Evolutionary conservation across 2,113 vertebrate genomes (phyloP).

Genomic region (Steatornis caripensis): DNA sequence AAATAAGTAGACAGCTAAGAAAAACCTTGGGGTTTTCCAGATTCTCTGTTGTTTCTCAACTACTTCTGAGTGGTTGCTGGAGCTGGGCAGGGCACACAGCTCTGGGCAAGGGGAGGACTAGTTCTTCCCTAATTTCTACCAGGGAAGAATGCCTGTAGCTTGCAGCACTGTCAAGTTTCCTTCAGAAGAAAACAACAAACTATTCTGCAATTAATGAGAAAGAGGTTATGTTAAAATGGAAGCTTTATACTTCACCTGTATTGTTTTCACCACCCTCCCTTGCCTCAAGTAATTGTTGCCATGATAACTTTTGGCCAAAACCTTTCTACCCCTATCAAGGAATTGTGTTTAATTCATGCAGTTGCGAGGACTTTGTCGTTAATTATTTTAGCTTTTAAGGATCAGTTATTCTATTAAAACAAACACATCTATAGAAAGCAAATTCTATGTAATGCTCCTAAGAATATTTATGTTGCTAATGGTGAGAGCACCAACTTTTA

Average conservation of each 20-base stretch:
- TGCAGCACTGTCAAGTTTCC: neutral
- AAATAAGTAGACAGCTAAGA: neutral
- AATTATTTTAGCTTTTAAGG: neutral
- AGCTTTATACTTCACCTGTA: neutral
- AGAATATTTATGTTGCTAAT: neutral
- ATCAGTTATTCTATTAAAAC: neutral
- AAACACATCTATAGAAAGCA: neutral
- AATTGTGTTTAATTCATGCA: neutral
- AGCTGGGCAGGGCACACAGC: neutral
- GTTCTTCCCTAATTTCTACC: neutral
- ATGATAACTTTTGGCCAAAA: neutral
- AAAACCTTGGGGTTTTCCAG: neutral
- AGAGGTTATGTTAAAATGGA: neutral
- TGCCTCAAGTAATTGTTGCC: neutral
- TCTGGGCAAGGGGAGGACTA: neutral
- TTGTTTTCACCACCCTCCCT: neutral
- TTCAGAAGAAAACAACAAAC: neutral
- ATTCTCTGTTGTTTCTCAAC: neutral
- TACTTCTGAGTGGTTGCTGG: neutral
- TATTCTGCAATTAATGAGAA: neutral
- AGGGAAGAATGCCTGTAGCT: neutral
- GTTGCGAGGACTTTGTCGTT: neutral
- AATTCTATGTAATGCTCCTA: neutral
- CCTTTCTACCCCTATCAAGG: neutral
- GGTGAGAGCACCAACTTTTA: neutral